A percentile compares a stretch with the other conserved stretches of the same genome.
Conservation (phyloP, 2,113 vertebrate genomes). For the Peromyscus californicus region DNA sequence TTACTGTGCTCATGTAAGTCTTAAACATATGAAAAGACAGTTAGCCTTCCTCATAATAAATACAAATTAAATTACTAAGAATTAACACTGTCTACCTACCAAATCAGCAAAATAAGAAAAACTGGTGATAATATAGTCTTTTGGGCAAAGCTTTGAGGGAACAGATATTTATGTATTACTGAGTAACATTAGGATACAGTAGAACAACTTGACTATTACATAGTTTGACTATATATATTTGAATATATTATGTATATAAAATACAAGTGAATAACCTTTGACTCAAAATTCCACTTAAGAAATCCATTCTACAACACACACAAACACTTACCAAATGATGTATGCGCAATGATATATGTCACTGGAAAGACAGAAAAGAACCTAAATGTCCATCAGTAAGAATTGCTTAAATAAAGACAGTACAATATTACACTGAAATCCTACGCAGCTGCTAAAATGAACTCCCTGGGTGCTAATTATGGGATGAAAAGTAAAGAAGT, state of each 20-base stretch:
- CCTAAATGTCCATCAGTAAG: neutral
- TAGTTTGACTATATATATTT: neutral
- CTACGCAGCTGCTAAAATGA: neutral
- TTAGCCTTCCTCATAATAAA: conserved; percentile 9
- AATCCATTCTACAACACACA: neutral
- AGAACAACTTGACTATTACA: neutral
- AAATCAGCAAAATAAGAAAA: neutral
- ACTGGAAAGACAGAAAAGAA: neutral
- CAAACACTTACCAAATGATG: neutral
- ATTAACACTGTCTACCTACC: neutral
- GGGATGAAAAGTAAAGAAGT: neutral
- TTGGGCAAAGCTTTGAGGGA: neutral
- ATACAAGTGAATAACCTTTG: neutral
- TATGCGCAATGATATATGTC: neutral
- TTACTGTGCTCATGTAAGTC: neutral
- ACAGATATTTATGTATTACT: neutral
- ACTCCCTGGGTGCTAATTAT: neutral
- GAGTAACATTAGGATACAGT: neutral
- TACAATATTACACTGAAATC: neutral
- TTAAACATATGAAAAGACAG: conserved; percentile 1
- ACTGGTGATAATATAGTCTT: neutral
- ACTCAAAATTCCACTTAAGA: neutral
- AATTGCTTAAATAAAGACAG: neutral
- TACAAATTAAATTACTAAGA: conserved; percentile 20
- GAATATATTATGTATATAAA: neutral